Conservation (phyloP, 2,113 vertebrate genomes). For the Alosa alosa region DNA sequence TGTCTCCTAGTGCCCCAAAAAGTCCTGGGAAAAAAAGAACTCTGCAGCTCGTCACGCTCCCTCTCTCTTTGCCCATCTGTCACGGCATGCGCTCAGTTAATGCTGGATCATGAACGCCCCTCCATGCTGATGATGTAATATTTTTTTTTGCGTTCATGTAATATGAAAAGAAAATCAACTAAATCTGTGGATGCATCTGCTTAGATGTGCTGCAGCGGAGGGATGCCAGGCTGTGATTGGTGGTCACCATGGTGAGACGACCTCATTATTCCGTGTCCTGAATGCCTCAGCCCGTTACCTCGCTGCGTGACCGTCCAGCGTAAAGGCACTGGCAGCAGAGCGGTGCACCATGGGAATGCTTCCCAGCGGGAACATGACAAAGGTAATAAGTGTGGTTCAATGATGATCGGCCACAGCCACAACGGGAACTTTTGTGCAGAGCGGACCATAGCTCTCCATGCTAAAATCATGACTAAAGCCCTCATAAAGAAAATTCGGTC, state of each 20-base stretch:
- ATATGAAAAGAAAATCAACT: slow-evolving; percentile 7
- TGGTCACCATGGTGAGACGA: slow-evolving; percentile 13
- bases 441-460: neutral
- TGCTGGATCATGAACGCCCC: slow-evolving; percentile 26
- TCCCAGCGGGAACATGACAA: slow-evolving; percentile 40
- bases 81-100: slow-evolving; percentile 40
- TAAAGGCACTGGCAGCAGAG: neutral
- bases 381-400: slow-evolving; percentile 35
- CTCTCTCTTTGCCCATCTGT: slow-evolving; percentile 55
- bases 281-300: neutral
- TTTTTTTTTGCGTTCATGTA: slow-evolving; percentile 30
- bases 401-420: slow-evolving; percentile 22
- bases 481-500: neutral
- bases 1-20: neutral
- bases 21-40: slow-evolving; percentile 14
- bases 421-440: neutral
- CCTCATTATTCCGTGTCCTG: slow-evolving; percentile 31
- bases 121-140: slow-evolving; percentile 49
- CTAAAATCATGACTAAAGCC: neutral
- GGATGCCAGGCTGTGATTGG: slow-evolving; percentile 30
- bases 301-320: slow-evolving; percentile 17
- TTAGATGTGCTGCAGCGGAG: neutral
- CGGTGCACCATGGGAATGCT: neutral
- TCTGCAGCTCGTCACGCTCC: neutral
- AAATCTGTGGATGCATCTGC: slow-evolving; percentile 5